Base-by-base conservation (phyloP, 2,113 vertebrate species). In the Calypte anna region DNA sequence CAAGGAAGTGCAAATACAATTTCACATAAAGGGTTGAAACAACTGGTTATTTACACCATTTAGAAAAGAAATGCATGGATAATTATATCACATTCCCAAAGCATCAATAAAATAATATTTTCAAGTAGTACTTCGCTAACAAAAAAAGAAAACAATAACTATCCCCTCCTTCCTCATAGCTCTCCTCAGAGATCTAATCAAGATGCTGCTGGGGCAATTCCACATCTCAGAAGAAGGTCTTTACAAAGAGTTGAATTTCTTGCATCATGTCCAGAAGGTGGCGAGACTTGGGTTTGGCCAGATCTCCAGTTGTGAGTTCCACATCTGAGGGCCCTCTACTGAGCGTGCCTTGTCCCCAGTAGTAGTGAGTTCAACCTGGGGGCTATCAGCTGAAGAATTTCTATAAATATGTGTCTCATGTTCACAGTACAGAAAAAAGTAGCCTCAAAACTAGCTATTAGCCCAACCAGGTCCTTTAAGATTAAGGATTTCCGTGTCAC, bases 191-290 rank as follows among this genome's bases (percentile, higher is more conserved):
- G 91, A 93, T 97, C 93, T 95, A 93, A 95, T 94, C 95, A 97
- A 95, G 95, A 96, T 96, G 96, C 91, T 95, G 95, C 96, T 97
- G 95, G 93, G 95, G 93, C 95, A 96, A 57, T 96, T 97, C 95
- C 90, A 96, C 85, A 93, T 94, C 94, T 96, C 96, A 96, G 96
- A 97, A 96, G 96, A 96, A 94, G 91, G 95, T 95, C 95, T 96
- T 96, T 95, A 94, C 93, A 97, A 95, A 97, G 96, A 97, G 82
- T 96, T 96, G 91, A 96, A 96, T 96, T 95, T 96, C 94, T 97
- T 97, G 90, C 96, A 97, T 96, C 95, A 96, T 97, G 87, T 96
- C 95, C 95, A 96, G 95, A 97, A 96, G 95, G 94, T 97, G 95
- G 94, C 95, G 31, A 94, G 94, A 97, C 93, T 92, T 94, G 90